A percentile compares a stretch with the other conserved stretches of the same genome.
phyloP scores from a whole-genome alignment of 2,113 vertebrate genomes.

The Oxyura jamaicensis region DNA sequence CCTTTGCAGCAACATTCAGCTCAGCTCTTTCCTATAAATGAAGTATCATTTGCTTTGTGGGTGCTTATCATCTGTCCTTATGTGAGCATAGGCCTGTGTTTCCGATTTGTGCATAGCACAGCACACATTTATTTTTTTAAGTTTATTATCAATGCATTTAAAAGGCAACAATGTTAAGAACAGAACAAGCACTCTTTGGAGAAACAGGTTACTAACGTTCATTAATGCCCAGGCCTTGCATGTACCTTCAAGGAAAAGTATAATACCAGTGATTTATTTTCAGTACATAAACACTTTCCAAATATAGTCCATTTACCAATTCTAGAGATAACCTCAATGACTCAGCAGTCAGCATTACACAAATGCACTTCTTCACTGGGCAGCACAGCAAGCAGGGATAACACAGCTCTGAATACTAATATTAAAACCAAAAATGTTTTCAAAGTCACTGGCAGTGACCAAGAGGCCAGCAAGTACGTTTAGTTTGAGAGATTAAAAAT shows the following conservation, averaged over 20 bases:
- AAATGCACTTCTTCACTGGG: neutral
- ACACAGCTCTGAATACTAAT: neutral
- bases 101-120: neutral
- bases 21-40: neutral
- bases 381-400: neutral
- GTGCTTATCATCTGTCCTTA: neutral
- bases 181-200: neutral
- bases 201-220: neutral
- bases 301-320: neutral
- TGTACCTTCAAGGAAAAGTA: neutral
- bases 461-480: neutral
- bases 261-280: neutral
- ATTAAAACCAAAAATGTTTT: neutral
- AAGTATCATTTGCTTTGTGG: neutral
- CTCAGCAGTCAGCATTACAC: constrained; percentile 28
- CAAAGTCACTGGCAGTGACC: neutral
- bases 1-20: neutral
- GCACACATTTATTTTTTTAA: neutral
- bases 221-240: neutral
- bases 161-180: neutral
- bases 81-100: neutral
- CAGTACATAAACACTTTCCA: neutral
- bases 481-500: accelerated
- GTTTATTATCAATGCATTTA: neutral
- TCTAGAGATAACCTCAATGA: constrained; percentile 8